Conservation (phyloP, 2,888 invertebrate genomes). For the Drosophila leonis region DNA sequence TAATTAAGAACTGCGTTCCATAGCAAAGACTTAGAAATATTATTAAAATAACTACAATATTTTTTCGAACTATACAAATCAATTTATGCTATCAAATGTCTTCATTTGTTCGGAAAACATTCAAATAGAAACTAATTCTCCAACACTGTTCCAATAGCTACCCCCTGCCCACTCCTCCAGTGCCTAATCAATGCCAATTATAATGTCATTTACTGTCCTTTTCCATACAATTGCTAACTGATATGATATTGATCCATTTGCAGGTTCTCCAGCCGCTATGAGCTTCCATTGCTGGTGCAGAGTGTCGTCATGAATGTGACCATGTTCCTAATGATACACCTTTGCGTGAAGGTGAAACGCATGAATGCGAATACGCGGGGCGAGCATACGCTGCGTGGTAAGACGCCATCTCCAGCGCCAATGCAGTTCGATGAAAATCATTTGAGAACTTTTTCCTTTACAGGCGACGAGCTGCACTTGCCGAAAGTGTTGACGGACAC, state of each 20-base stretch:
- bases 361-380: constrained; percentile 87
- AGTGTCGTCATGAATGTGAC: constrained; percentile 98
- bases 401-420: constrained; percentile 52
- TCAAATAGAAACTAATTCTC: not conserved
- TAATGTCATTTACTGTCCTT: constrained; percentile 41
- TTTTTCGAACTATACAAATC: not conserved
- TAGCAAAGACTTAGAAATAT: not conserved
- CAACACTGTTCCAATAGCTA: not conserved
- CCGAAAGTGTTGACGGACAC: constrained; percentile 84
- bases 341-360: constrained; percentile 95
- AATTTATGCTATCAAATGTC: not conserved
- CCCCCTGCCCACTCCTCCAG: not conserved
- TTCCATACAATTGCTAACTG: not conserved
- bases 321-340: constrained; percentile 97
- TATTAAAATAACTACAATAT: not conserved
- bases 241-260: constrained; percentile 74
- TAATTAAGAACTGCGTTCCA: not conserved
- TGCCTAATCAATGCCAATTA: constrained; percentile 46
- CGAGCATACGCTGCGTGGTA: constrained; percentile 93
- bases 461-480: constrained; percentile 84
- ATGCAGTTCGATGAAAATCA: not conserved
- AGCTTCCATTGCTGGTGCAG: constrained; percentile 96
- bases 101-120: not conserved
- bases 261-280: constrained; percentile 99
- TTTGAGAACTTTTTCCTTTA: constrained; percentile 16